Percentiles rank a stretch among this genome's conserved stretches.
Conservation (phyloP, 2,797 vertebrate species). For the Helicolenus hilgendorfi region DNA sequence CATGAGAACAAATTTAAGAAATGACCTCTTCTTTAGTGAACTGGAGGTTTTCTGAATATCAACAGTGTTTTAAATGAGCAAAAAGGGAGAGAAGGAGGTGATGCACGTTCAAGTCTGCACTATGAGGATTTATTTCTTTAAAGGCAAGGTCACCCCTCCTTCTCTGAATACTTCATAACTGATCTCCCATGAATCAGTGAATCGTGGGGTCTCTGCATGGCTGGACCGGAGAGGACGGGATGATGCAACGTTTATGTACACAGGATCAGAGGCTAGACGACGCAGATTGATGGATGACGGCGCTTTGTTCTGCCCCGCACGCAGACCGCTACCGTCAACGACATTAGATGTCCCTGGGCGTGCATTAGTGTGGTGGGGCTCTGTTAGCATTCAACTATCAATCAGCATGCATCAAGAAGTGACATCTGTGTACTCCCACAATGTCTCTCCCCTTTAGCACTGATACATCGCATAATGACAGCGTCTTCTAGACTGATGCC, state of each 20-base stretch:
- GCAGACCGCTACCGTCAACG: constrained; percentile 21
- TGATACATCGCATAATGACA: constrained; percentile 50
- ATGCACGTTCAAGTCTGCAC: constrained; percentile 27
- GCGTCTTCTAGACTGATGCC: constrained; percentile 54
- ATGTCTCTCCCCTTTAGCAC: constrained; percentile 54
- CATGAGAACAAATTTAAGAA: constrained; percentile 3
- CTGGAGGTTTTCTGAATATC: constrained; percentile 23
- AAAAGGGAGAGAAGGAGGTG: constrained; percentile 1
- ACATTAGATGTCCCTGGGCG: constrained; percentile 57
- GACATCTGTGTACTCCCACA: constrained; percentile 65
- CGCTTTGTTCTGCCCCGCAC: constrained; percentile 61
- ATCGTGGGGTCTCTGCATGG: constrained; percentile 34
- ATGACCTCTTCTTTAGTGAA: constrained; percentile 16
- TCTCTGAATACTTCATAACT: constrained; percentile 38
- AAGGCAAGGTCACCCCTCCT: constrained; percentile 67
- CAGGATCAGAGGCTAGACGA: constrained; percentile 53
- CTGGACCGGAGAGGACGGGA: constrained; percentile 38
- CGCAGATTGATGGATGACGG: constrained; percentile 77
- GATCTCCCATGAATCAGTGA: constrained; percentile 62
- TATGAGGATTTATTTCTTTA: constrained; percentile 41
- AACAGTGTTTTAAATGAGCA: constrained; percentile 21
- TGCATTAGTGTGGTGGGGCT: constrained; percentile 55
- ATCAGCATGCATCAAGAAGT: constrained; percentile 64
- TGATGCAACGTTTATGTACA: constrained; percentile 72
- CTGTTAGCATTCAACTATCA: constrained; percentile 73